Evolutionary conservation across 2,888 invertebrate species (phyloP), one percentile per base, ranked within the genome.

Genomic region (Philonicus albiceps): DNA sequence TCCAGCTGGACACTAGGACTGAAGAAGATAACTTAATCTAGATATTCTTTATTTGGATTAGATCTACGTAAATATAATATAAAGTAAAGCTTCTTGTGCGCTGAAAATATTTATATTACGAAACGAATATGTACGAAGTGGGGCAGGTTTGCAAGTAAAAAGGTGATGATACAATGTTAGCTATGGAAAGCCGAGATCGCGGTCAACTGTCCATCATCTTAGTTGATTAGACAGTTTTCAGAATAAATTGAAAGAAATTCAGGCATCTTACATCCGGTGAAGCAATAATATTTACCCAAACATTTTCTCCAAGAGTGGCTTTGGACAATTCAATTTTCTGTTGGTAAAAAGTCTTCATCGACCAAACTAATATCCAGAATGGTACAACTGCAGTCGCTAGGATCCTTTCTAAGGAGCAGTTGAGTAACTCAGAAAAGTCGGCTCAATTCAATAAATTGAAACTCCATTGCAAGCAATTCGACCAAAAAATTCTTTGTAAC

Each of bases 401-500:
- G 31, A 22, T 64, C 43, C 78, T 37, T 43, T 55, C 55, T 31
- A 30, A 5, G 5, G 55, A 55, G 55, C 22, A 53, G 31, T 53
- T 49, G 13, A 81, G 6, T 55, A 19, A 31, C 30, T 81, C 53
- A 53, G 49, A 55, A 81, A 81, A 81, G 27, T n/a, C 55, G 83
- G 31, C 19, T 40, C 19, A 30, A 81, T 31, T 81, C 81, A 81
- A 81, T 49, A 81, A 81, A 81, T 84, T 40, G 73, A 84, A 84
- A 84, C 72, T 73, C 84, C 43, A 73, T 84, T 73, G 84, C 73
- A 40, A 40, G 40, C 49, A 72, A 84, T 27, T 84, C 27, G 30
- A 84, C 73, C 73, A 73, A 72, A 84, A 84, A 84, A 73, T 84
- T 84, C 73, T 40, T 43, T 22, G 27, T 31, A 73, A 73, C 37